These are phyloP conservation scores for Lysandra bellargus DNA, from an alignment of 2,888 invertebrate genomes.

Conservation along the genomic window DNA sequence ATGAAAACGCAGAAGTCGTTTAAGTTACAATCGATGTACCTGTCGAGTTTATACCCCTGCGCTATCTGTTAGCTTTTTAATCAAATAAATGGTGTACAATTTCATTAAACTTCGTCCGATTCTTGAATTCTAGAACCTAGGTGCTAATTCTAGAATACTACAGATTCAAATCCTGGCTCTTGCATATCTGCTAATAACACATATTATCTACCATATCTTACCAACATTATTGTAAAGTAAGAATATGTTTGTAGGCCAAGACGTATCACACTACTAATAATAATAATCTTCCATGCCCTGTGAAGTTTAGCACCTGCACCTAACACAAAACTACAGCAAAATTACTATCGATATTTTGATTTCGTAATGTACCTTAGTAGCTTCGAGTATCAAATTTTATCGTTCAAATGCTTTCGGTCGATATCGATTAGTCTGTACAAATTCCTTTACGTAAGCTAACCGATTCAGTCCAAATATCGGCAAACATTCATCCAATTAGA, in stretches of 20 bases:
- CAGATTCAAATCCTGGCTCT: background rate
- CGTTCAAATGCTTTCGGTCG: background rate
- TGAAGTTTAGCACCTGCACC: background rate
- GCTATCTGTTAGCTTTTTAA: slow-evolving; percentile 19
- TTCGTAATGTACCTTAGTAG: background rate
- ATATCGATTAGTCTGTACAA: slow-evolving; percentile 31
- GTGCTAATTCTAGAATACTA: background rate
- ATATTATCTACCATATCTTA: background rate
- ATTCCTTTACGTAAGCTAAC: slow-evolving; percentile 45
- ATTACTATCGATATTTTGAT: background rate
- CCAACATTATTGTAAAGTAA: background rate
- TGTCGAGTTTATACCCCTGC: slow-evolving; percentile 20
- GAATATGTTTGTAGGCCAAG: background rate
- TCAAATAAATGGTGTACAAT: slow-evolving; percentile 4
- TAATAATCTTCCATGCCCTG: background rate
- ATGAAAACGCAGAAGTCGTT: slow-evolving; percentile 11
- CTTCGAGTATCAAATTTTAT: background rate
- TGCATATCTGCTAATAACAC: background rate
- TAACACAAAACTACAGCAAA: background rate
- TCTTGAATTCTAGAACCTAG: background rate
- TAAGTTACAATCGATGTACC: slow-evolving; percentile 27
- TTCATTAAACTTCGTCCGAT: background rate
- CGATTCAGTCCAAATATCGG: slow-evolving; percentile 49
- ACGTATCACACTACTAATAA: background rate
- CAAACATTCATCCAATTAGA: slow-evolving; percentile 65